Base-by-base conservation (phyloP, 2,113 vertebrate species). In the Albula goreensis region DNA sequence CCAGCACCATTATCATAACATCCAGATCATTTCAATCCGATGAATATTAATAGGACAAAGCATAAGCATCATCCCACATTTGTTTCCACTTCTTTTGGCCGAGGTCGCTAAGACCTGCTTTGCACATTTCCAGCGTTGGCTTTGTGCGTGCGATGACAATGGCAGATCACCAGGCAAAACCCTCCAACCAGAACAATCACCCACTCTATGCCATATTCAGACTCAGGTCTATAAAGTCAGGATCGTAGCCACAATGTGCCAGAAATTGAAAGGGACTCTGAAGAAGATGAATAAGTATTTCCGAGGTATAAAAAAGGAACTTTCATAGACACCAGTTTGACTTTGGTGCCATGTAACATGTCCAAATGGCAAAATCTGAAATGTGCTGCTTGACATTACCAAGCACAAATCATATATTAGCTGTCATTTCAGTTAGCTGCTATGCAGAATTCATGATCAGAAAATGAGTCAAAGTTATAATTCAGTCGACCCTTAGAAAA, bases 11-110 rank as follows among this genome's bases (percentile, higher is more conserved):
- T 74, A 74, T 70, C 63, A 70, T 74, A 63, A 83, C 82, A 70
- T 83, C 66, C 82, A 70, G 15, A 50, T 50, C 48, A 83, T 83
- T 83, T 66, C 82, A 83, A 63, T 83, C 82, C 60, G 49, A 70
- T 60, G 82, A 83, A 83, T 83, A 70, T 60, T 83, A 83, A 83
- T 83, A 83, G 50, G 66, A 83, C 50, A 83, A 50, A 83, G 66
- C 41, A 31, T 74, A 74, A 74, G 70, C 31, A 74, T 25, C n/a
- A 74, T 74, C 70, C 70, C 70, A 74, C 70, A 31, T 83, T 19
- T 15, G 70, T 74, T 74, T 74, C 70, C 70, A 74, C 25, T 74
- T 70, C 63, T 70, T 31, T 74, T 74, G 19, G n/a, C 70, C 8
- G 63, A n/a, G 63, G 4, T 70, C n/a, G 63, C 63, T 31, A 9